Evolutionary conservation across 2,797 vertebrate genomes (phyloP), one percentile per base, ranked within the genome.

Genomic region (Sebastolobus alascanus): DNA sequence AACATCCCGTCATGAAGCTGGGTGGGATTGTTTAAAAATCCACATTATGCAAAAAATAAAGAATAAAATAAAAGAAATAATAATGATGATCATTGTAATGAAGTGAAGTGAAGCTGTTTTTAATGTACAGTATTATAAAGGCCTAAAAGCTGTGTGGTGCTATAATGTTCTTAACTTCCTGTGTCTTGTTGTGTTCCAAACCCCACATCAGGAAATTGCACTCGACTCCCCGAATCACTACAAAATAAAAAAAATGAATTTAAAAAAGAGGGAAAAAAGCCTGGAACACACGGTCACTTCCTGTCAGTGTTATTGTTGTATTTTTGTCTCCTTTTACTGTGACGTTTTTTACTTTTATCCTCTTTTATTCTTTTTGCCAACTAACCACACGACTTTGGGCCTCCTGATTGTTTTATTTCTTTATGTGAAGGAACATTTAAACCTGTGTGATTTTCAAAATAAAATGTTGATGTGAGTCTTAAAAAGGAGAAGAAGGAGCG

Each of bases 101-200:
- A 82, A 73, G 90, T 87, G 85, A 90, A 84, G 95, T 88, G 86
- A 90, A 85, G 95, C 96, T 97, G 96, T 97, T 89, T 87, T 89
- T 88, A 92, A 91, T 98, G 97, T 98, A 97, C 97, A 97, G 97
- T 97, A 96, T 97, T 97, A 96, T 97, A 96, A 97, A 97, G 97
- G 97, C 97, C 97, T 97, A 96, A 97, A 97, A 97, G 97, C 97
- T 97, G 97, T 97, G 97, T 98, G 97, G 97, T 98, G 97, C 97
- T 95, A 86, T n/a, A 92, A 93, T 97, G 97, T 97, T 97, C 96
- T 96, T 96, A 97, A 85, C 81, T 87, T 84, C 67, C 66, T 38
- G 79, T 84, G 75, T 83, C 74, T 76, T 37, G 60, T 69, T 40
- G 80, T 84, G 75, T 83, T 83, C 3, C 95, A 96, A 97, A 95